Evolutionary conservation across 2,797 vertebrate genomes (phyloP).

Genomic region (Squalus acanthias): DNA sequence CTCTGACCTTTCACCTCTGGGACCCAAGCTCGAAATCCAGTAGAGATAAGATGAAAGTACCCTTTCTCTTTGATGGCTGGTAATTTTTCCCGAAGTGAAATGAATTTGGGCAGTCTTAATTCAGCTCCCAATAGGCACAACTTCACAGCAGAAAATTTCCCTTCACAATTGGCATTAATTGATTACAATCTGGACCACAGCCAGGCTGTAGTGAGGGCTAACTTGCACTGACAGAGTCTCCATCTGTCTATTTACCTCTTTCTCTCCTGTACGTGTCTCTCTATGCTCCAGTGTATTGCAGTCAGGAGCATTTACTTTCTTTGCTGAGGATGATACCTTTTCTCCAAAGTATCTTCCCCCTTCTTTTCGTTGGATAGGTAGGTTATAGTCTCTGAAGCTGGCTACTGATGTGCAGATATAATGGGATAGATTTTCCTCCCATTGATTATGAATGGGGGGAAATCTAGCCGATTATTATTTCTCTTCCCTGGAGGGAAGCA

Average conservation of each 20-base stretch:
- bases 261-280: neutral
- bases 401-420: neutral
- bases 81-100: neutral
- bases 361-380: neutral
- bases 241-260: neutral
- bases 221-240: neutral
- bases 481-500: neutral
- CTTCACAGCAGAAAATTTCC: constrained; percentile 17
- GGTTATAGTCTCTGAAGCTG: neutral
- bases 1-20: neutral
- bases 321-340: neutral
- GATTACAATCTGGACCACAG: constrained; percentile 19
- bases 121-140: neutral
- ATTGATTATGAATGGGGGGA: too few relatives aligned
- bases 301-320: neutral
- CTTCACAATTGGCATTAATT: constrained; percentile 7
- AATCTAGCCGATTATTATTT: neutral
- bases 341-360: neutral
- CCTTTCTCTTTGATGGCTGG: neutral
- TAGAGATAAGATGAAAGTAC: neutral
- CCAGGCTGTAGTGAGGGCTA: neutral
- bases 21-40: neutral
- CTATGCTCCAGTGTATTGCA: neutral
- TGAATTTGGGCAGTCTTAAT: constrained; percentile 10
- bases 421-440: too few relatives aligned